These are phyloP conservation scores for Stigmatopora argus DNA, from an alignment of 2,113 vertebrate genomes.

Conservation along the genomic window DNA sequence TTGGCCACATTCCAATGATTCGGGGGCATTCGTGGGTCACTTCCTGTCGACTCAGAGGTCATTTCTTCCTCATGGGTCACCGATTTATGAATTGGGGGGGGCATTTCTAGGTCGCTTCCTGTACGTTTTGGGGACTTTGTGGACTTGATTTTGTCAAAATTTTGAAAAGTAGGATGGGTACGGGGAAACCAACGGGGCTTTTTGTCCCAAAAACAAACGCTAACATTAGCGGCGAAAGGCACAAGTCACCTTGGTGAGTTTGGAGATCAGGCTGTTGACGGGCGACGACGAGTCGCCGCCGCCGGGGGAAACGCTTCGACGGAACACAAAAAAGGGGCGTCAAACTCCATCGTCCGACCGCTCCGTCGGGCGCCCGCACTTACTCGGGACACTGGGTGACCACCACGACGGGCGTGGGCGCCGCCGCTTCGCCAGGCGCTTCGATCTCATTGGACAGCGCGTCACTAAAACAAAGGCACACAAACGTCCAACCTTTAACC, in stretches of 20 bases:
- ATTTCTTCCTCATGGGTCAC: too few relatives aligned
- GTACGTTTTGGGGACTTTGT: not conserved
- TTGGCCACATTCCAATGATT: too few relatives aligned
- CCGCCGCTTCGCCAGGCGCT: slow-evolving; percentile 53
- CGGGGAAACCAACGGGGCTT: too few relatives aligned
- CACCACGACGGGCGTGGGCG: slow-evolving; percentile 73
- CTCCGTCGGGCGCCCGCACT: slow-evolving; percentile 17
- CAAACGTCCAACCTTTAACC: not conserved
- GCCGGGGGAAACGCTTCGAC: slow-evolving; percentile 54
- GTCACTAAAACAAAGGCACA: slow-evolving; percentile 65
- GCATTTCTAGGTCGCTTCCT: too few relatives aligned
- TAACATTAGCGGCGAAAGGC: too few relatives aligned
- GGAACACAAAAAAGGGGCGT: slow-evolving; percentile 18
- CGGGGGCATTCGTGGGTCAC: too few relatives aligned
- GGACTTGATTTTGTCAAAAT: too few relatives aligned
- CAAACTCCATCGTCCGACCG: not conserved
- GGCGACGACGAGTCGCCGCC: slow-evolving; percentile 66
- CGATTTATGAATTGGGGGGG: too few relatives aligned
- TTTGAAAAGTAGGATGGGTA: too few relatives aligned
- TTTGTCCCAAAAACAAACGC: too few relatives aligned
- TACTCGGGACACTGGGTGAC: slow-evolving; percentile 83
- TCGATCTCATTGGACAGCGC: slow-evolving; percentile 82
- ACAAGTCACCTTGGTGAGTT: slow-evolving; percentile 79
- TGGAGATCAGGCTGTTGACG: slow-evolving; percentile 73
- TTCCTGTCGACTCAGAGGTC: too few relatives aligned